Evolutionary conservation across 2,113 vertebrate genomes (phyloP), one percentile per base, ranked within the genome.

Genomic region (Glaucidium brasilianum): DNA sequence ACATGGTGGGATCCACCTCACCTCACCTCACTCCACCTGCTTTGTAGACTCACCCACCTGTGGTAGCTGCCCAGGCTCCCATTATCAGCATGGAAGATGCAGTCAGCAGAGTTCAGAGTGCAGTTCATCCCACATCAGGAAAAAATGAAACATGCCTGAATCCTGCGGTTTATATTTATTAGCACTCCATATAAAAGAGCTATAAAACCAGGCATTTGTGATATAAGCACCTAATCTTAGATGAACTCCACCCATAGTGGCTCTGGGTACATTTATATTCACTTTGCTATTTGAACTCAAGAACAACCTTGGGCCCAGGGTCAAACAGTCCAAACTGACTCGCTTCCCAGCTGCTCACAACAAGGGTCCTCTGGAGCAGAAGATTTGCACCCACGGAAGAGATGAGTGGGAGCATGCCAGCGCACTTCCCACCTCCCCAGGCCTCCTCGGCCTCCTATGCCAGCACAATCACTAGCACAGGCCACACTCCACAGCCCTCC

Each of bases 11-110:
- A 88, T 43, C 47, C 72, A 53, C 20, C 79, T 92, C 73, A 41
- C 15, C 53, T 50, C 62, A 32, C 15, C 41, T 34, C 56, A 27
- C 37, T 37, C 34, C 34, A 39, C 37, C 59, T 58, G 35, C 77
- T 75, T 41, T 32, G 60, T 9, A 41, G 25, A 66, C 49, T 50
- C 45, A 50, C 49, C 37, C 18, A 45, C 34, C 37, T 55, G 49
- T 12, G 12, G 34, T 5, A 55, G 17, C 75, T 92, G 47, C 52
- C 63, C 63, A 76, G 45, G 22, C 20, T 88, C 35, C 75, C 26
- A 3, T 15, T 53, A 50, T 12, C 0, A 0, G 45, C 63, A 77
- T 2, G 1, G 20, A 37, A 45, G 59, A 94, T 15, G 20, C 41
- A 71, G 72, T 32, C 72, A 77, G 8, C 22, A 58, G 47, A 84